These are phyloP conservation scores for Excalfactoria chinensis DNA, from an alignment of 2,113 vertebrate genomes.

Conservation along the genomic window DNA sequence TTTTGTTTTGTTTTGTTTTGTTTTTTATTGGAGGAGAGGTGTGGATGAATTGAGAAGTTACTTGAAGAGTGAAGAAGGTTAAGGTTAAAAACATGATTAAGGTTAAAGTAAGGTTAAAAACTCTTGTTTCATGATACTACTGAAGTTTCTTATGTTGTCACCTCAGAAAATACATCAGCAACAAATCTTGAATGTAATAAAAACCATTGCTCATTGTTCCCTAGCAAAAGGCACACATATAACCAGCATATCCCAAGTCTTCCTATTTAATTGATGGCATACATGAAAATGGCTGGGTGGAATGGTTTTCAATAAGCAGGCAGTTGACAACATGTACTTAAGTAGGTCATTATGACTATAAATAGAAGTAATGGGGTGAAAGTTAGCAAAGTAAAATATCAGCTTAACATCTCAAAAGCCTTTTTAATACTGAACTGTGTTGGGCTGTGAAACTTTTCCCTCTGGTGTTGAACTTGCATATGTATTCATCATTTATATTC, in stretches of 20 bases:
- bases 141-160: background rate
- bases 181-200: background rate
- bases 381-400: constrained; percentile 15
- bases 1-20: rapidly evolving
- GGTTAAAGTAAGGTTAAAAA: background rate
- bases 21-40: background rate
- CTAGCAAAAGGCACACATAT: background rate
- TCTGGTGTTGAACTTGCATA: constrained; percentile 39
- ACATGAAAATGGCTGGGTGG: background rate
- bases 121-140: background rate
- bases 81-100: no score
- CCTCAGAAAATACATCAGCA: background rate
- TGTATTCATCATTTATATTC: constrained; percentile 36
- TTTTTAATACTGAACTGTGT: constrained; percentile 35
- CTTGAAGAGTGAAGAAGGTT: background rate
- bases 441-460: constrained; percentile 44
- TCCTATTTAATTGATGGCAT: background rate
- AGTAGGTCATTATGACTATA: constrained; percentile 27
- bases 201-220: background rate
- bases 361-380: constrained; percentile 35
- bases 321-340: constrained; percentile 19
- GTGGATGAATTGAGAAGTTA: background rate
- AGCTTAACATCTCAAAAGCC: background rate
- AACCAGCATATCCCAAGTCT: background rate
- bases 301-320: background rate